Percentiles rank a stretch among this genome's conserved stretches.
phyloP scores from a whole-genome alignment of 2,797 vertebrate species.

The Monodelphis domestica region DNA sequence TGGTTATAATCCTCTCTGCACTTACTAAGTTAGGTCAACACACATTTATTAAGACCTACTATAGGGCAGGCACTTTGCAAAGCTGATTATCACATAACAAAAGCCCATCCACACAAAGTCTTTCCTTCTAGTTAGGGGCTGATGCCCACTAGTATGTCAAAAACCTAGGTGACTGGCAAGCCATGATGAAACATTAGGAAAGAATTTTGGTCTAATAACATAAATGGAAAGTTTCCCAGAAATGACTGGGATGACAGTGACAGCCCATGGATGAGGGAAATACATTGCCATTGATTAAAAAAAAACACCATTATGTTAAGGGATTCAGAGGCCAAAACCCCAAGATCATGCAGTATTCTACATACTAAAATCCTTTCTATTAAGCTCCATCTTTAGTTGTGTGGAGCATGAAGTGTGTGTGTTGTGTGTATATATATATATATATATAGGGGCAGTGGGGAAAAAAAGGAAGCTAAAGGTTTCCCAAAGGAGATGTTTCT shows the following conservation, averaged over 20 bases:
- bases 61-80: background rate
- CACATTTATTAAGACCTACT: background rate
- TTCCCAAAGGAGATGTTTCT: background rate
- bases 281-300: background rate
- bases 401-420: background rate
- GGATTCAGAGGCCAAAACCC: background rate
- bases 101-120: background rate
- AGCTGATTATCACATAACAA: background rate
- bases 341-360: background rate
- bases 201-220: background rate
- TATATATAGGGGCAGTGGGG: background rate
- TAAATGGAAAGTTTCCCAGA: background rate
- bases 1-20: background rate
- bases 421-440: background rate
- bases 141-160: background rate
- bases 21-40: background rate
- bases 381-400: background rate
- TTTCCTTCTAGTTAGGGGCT: background rate
- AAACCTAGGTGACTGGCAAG: background rate
- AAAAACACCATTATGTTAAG: background rate
- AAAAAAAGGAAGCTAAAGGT: background rate
- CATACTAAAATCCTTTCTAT: background rate
- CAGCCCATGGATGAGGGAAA: background rate
- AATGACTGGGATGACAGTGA: too few species aligned
- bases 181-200: background rate